Conservation (phyloP, 2,113 vertebrate genomes). For the Anseranas semipalmata region DNA sequence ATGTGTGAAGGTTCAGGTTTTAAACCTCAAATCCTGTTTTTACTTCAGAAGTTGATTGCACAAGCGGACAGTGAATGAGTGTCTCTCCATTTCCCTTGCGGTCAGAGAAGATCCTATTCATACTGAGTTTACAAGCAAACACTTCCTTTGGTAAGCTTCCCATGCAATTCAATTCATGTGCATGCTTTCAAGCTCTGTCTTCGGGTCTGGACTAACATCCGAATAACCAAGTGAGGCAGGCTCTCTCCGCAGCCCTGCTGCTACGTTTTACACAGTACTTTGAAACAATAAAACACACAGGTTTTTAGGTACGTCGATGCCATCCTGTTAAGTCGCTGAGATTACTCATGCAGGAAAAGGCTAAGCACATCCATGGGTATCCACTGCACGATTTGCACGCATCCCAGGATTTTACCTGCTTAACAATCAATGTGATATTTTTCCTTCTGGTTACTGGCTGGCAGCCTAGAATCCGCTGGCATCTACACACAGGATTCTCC, state of each 20-base stretch:
- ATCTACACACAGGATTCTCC: neutral
- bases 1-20: conserved; percentile 46
- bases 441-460: neutral
- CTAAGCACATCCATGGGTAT: neutral
- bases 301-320: neutral
- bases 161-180: conserved; percentile 23
- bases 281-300: neutral
- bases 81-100: conserved; percentile 52
- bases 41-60: conserved; percentile 62
- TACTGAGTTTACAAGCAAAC: conserved; percentile 54
- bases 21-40: conserved; percentile 57
- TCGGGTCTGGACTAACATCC: conserved; percentile 2
- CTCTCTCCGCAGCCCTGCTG: neutral
- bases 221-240: neutral
- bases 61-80: conserved; percentile 47
- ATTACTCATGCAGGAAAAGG: neutral
- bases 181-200: conserved; percentile 5
- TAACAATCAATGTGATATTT: neutral
- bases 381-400: neutral
- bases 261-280: neutral
- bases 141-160: conserved; percentile 61
- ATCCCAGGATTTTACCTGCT: neutral
- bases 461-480: neutral
- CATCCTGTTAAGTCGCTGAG: neutral
- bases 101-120: conserved; percentile 66